Base-by-base conservation (phyloP, 2,888 invertebrate genomes). In the Platycheirus rosarum region DNA sequence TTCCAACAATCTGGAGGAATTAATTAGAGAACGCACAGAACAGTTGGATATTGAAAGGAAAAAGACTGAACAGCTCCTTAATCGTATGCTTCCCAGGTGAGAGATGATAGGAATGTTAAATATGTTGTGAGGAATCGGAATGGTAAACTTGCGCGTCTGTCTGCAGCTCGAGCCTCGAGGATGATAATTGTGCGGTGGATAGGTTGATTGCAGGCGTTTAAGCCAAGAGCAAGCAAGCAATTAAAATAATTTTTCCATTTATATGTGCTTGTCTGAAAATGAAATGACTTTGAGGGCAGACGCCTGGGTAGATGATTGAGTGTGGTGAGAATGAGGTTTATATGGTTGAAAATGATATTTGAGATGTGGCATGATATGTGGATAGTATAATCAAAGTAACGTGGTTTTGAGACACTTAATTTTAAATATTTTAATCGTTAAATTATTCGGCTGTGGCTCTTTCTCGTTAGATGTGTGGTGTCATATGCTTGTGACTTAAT, bases 1-100 rank as follows among this genome's bases (percentile, higher is more conserved):
- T 91, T 97, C 97, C 82, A 97, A 97, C 90, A 98, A 98, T 91
- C 91, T 98, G 88, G 98, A 98, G 90, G 97, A 97, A 87, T 91
- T 98, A 68, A 97, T 98, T 86, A 93, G 96, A 76, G 97, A 98
- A 87, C 92, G 97, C 65, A 98, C 98, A 5, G 97, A 97, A 86
- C 97, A 97, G 89, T 92, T 98, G 85, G 97, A 97, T 87, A 95
- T 97, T 92, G 98, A 98, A 91, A 97, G 97, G 91, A 97, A 96
- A 92, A 98, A 97, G 92, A 98, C 97, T 55, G 98, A 97, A 88
- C 97, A 97, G 89, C 92, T 97, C 73, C 92, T 98, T 46, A 97
- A 96, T 91, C 93, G 96, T 87, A 97, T 96, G 97, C 91, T 97
- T 84, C 96, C 97, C 18, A 95, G 94, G 97, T 95, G 91, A 70